phyloP scores from a whole-genome alignment of 2,113 vertebrate genomes.

The Cariama cristata region DNA sequence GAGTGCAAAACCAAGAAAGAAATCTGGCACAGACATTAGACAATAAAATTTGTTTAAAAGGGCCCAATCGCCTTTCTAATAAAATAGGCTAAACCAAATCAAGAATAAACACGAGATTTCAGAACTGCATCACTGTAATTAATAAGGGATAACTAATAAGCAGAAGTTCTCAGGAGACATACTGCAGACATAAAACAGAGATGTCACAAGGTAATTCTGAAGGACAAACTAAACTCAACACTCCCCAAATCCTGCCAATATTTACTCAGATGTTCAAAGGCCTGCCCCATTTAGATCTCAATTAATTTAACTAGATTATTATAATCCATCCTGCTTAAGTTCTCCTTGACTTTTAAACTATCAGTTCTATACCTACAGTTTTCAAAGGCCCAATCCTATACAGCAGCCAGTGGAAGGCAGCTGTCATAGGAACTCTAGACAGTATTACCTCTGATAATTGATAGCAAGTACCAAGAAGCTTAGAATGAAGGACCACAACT shows the following conservation, averaged over 20 bases:
- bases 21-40: neutral
- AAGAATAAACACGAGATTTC: neutral
- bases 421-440: neutral
- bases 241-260: neutral
- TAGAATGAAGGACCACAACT: neutral
- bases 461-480: neutral
- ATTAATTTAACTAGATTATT: neutral
- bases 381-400: neutral
- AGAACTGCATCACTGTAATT: neutral
- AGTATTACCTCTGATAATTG: fast-evolving
- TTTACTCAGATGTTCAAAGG: neutral
- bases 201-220: neutral
- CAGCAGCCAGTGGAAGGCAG: neutral
- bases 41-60: neutral
- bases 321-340: neutral
- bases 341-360: neutral
- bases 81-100: neutral
- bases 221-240: neutral
- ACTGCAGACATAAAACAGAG: neutral
- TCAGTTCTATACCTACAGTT: neutral
- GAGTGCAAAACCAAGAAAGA: neutral
- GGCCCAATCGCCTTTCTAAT: neutral
- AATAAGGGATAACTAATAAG: neutral
- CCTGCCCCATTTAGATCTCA: neutral
- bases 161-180: neutral